These are phyloP conservation scores for Drosophila tripunctata DNA, from an alignment of 2,888 invertebrate genomes.

Conservation along the genomic window DNA sequence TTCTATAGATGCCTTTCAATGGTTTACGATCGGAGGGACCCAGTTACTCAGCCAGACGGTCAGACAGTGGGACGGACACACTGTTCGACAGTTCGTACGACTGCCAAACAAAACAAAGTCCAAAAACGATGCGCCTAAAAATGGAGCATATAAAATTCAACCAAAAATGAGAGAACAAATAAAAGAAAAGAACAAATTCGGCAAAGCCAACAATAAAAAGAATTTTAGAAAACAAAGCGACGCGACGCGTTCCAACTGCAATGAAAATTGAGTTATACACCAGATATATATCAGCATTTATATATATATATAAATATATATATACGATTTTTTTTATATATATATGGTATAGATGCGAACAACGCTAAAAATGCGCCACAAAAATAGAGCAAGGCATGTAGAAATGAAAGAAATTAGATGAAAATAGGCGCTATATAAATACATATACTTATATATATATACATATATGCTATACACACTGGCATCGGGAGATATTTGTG, in stretches of 20 bases:
- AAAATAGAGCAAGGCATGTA: conserved; percentile 74
- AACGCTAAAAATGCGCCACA: conserved; percentile 72
- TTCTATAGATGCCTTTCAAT: conserved; percentile 14
- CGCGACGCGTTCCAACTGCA: conserved; percentile 42
- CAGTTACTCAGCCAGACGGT: conserved; percentile 23
- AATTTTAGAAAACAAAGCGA: conserved; percentile 29
- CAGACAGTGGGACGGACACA: background rate
- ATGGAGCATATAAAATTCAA: conserved; percentile 30
- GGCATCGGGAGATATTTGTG: conserved; percentile 60
- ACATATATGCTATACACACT: conserved; percentile 15
- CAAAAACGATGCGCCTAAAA: conserved; percentile 23
- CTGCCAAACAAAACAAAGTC: conserved; percentile 39
- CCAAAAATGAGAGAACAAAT: conserved; percentile 18
- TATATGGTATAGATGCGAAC: conserved; percentile 50
- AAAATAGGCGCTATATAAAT: conserved; percentile 73
- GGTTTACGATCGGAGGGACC: conserved; percentile 32
- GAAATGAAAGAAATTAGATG: conserved; percentile 75
- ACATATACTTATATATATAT: conserved; percentile 25
- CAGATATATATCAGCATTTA: conserved; percentile 7
- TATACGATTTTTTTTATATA: conserved; percentile 20
- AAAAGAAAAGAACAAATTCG: conserved; percentile 24
- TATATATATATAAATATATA: conserved; percentile 4
- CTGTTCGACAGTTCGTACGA: conserved; percentile 7
- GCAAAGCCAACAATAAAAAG: conserved; percentile 32
- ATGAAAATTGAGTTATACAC: conserved; percentile 68